Evolutionary conservation across 2,888 invertebrate genomes (phyloP).

Genomic region (Prosapia bicincta): DNA sequence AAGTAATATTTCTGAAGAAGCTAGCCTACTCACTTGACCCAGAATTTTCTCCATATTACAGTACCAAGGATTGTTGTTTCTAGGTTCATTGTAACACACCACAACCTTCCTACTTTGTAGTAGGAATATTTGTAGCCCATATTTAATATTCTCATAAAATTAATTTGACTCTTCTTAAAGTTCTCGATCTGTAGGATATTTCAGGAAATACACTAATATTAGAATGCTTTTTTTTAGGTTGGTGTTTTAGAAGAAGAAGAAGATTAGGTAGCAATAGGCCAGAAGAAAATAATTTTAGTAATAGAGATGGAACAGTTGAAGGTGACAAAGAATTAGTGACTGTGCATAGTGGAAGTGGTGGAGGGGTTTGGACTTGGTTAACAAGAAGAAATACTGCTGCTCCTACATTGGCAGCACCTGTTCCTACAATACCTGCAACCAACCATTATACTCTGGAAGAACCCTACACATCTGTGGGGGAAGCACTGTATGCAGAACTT

Average conservation of each 20-base stretch:
- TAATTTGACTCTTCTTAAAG: no score
- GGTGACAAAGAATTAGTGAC: constrained; percentile 27
- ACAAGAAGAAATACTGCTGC: constrained; percentile 44
- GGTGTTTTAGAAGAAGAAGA: constrained; percentile 25
- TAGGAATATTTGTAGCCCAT: no score
- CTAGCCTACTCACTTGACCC: no score
- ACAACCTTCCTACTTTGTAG: no score
- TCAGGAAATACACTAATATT: no score
- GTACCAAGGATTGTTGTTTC: no score
- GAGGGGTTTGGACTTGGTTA: constrained; percentile 38
- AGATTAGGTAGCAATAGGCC: constrained; percentile 13
- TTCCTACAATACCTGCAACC: constrained; percentile 51
- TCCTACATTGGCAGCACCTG: constrained; percentile 47
- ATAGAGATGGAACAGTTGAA: constrained; percentile 12
- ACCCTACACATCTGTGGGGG: constrained; percentile 55
- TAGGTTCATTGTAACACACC: no score
- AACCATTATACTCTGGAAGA: constrained; percentile 72
- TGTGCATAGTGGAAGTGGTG: constrained; percentile 7
- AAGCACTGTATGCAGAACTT: constrained; percentile 67
- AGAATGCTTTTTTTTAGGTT: constrained; percentile 3
- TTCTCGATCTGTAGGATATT: no score
- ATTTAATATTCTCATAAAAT: no score
- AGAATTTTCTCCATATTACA: no score
- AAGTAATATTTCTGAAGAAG: no score
- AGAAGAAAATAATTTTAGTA: neutral